A percentile compares a stretch with the other conserved stretches of the same genome.
Evolutionary conservation across 2,888 invertebrate genomes (phyloP).

Genomic region (Isoperla grammatica): DNA sequence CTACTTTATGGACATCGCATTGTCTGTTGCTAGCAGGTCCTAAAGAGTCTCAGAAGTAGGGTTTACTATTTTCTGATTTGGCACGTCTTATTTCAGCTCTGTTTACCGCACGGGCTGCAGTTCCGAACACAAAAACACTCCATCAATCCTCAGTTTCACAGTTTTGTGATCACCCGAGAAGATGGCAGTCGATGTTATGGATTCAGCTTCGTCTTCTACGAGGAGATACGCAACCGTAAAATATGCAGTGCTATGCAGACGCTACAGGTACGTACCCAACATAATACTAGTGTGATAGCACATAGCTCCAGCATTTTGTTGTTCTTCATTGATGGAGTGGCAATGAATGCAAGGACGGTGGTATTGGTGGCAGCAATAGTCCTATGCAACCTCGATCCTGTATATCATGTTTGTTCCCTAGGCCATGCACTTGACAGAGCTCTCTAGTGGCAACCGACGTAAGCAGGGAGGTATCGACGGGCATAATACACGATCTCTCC

Average conservation of each 20-base stretch:
- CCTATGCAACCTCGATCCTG: too few relatives aligned
- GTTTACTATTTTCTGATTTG: too few relatives aligned
- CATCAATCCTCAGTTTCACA: slow-evolving; percentile 83
- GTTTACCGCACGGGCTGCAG: slow-evolving; percentile 88
- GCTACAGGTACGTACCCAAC: slow-evolving; percentile 69
- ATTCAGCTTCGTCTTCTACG: slow-evolving; percentile 91
- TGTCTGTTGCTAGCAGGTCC: too few relatives aligned
- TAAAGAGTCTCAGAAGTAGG: too few relatives aligned
- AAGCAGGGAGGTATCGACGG: slow-evolving; percentile 44
- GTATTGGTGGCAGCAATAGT: slow-evolving; percentile 2
- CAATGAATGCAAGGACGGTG: slow-evolving; percentile 1
- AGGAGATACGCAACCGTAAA: slow-evolving; percentile 87
- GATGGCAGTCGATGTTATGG: slow-evolving; percentile 95
- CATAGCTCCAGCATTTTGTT: too few relatives aligned
- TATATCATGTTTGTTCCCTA: slow-evolving; percentile 45
- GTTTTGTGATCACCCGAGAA: slow-evolving; percentile 94
- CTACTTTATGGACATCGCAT: too few relatives aligned
- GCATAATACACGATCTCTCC: slow-evolving; percentile 76
- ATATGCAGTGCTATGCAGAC: slow-evolving; percentile 96
- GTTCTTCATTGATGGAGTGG: too few relatives aligned
- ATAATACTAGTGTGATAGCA: too few relatives aligned
- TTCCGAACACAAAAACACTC: slow-evolving; percentile 92
- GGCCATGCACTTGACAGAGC: slow-evolving; percentile 86
- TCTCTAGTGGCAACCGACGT: slow-evolving; percentile 55
- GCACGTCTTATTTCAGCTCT: slow-evolving; percentile 70